Percentiles rank a stretch among this genome's conserved stretches.
Conservation (phyloP, 2,113 vertebrate species). For the Catagonus wagneri region DNA sequence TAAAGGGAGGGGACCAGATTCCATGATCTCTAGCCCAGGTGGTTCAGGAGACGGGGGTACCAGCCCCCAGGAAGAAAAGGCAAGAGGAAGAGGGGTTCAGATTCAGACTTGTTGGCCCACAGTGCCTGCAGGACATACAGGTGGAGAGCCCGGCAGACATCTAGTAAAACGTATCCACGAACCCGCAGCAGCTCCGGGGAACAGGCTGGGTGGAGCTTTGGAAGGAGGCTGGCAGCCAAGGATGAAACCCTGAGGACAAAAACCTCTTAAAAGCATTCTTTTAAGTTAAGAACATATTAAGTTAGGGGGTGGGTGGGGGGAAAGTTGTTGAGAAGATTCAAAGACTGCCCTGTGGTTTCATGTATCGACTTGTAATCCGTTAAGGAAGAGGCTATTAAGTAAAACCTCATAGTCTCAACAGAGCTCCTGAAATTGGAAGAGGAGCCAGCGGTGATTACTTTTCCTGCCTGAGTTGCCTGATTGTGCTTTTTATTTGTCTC, state of each 20-base stretch:
- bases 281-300: background rate
- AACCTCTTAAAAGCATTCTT: conserved; percentile 8
- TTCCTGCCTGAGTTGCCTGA: background rate
- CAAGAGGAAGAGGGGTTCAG: background rate
- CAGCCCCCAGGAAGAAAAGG: background rate
- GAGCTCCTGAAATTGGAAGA: background rate
- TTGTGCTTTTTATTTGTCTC: background rate
- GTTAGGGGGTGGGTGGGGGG: too few relatives aligned
- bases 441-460: accelerated
- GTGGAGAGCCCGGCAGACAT: background rate
- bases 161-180: background rate
- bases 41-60: background rate
- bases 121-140: background rate
- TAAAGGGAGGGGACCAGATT: background rate
- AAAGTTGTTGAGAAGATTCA: background rate
- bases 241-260: conserved; percentile 9
- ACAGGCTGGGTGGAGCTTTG: background rate
- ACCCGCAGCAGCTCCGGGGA: background rate
- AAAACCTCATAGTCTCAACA: background rate
- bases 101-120: background rate
- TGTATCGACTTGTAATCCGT: background rate
- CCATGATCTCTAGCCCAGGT: conserved; percentile 5
- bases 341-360: background rate
- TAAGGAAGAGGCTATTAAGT: background rate
- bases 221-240: background rate